Evolutionary conservation across 2,797 vertebrate species (phyloP).

Genomic region (Choloepus didactylus): DNA sequence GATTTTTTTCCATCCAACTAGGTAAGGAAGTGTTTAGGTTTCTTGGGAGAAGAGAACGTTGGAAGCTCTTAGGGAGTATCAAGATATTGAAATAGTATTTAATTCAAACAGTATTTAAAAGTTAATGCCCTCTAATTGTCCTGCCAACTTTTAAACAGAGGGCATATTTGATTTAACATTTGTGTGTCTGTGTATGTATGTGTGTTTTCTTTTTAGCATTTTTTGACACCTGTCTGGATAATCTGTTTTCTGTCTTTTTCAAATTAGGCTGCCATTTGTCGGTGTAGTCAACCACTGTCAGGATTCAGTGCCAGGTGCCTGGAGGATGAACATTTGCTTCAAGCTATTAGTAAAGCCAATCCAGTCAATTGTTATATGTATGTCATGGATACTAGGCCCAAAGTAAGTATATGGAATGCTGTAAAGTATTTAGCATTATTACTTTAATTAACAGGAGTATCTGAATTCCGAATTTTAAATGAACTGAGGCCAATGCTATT

Average conservation of each 20-base stretch:
- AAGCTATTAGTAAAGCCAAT: slow-evolving; percentile 97
- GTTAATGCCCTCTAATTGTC: neutral
- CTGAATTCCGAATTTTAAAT: slow-evolving; percentile 59
- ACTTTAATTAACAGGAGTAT: slow-evolving; percentile 10
- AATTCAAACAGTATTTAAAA: slow-evolving; percentile 53
- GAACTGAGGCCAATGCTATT: slow-evolving; percentile 11
- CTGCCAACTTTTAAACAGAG: slow-evolving; percentile 50
- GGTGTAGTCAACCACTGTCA: slow-evolving; percentile 98
- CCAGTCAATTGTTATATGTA: slow-evolving; percentile 96
- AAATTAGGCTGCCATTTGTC: slow-evolving; percentile 95
- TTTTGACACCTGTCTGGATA: slow-evolving; percentile 17
- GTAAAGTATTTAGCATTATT: neutral
- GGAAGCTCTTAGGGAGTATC: neutral
- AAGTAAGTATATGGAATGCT: slow-evolving; percentile 88
- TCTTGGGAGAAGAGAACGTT: slow-evolving; percentile 61
- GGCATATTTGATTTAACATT: neutral
- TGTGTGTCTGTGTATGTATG: neutral
- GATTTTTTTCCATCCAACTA: neutral
- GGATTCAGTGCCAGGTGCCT: slow-evolving; percentile 98
- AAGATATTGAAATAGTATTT: slow-evolving; percentile 35
- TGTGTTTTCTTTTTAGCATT: slow-evolving; percentile 17
- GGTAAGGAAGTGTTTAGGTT: slow-evolving; percentile 35
- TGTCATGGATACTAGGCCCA: slow-evolving; percentile 98
- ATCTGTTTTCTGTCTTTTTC: slow-evolving; percentile 57
- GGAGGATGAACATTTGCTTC: slow-evolving; percentile 97